Base-by-base conservation (phyloP, 2,888 invertebrate species). In the Noctua janthina region DNA sequence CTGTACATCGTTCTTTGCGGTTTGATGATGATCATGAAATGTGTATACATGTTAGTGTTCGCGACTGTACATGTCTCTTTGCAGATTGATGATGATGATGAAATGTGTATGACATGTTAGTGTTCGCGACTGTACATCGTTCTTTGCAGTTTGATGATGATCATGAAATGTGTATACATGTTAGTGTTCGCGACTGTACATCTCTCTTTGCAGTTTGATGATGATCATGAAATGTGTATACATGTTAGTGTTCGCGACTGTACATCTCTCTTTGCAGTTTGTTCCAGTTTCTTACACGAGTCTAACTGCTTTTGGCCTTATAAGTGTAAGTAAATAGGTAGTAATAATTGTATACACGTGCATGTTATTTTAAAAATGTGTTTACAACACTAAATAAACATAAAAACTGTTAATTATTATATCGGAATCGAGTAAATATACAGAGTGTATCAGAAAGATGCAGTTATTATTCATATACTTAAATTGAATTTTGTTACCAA, bases 251-350 rank as follows among this genome's bases (percentile, higher is more conserved):
- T 1, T 43, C 43, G 23, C n/a, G 23, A 15, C 11, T 68, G 23
- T 39, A 43, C 17, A 54, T 54, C 4, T 4, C 29, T 20, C 7
- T 17, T 62, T 46, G n/a, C 8, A 23, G 15, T 59, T 49, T 74
- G 8, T 5, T 49, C 5, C 20, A 75, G 13, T 75, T 62, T 39
- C 20, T 6, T 13, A n/a, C 6, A 62, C 10, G 3, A 62, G 15
- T 64, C 3, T 13, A n/a, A n/a, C 39, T 29, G 20, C 29, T 23
- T 76, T 49, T 54, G 76, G 51, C 77, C 77, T 76, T 29, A 23
- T 8, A 11, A 74, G 56, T 35, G 7, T 29, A 43, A 46, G 56
- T 46, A 71, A 56, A 76, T 17, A 74, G 17, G 1, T 35, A 20
- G 17, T 62, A 62, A 15, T 62, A 13, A 62, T n/a, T 62, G 29